Percentiles rank a stretch among this genome's conserved stretches.
Conservation (phyloP, 2,888 invertebrate genomes). For the Drosophila sordidula region DNA sequence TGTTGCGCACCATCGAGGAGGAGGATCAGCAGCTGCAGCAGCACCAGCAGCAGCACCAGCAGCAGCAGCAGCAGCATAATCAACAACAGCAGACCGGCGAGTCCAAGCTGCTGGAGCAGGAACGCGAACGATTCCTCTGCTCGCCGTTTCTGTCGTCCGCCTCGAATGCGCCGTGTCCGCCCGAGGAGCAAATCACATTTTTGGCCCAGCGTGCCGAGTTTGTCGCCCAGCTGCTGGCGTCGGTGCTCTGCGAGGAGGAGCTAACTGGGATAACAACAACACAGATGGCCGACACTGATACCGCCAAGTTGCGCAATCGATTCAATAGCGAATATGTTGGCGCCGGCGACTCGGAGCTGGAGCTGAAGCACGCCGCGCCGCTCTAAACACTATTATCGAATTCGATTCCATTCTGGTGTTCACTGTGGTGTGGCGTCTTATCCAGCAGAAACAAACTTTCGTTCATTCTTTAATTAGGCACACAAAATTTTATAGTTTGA, state of each 20-base stretch:
- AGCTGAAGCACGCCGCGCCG: slow-evolving; percentile 26
- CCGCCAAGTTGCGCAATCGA: slow-evolving; percentile 19
- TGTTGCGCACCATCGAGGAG: slow-evolving; percentile 42
- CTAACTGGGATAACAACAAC: slow-evolving; percentile 12
- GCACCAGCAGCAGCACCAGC: neutral
- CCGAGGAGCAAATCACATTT: slow-evolving; percentile 40
- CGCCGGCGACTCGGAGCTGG: slow-evolving; percentile 59
- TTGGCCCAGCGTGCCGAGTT: slow-evolving; percentile 61
- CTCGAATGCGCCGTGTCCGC: neutral
- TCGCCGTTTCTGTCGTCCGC: slow-evolving; percentile 33
- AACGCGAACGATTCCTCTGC: slow-evolving; percentile 58
- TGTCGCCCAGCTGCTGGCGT: slow-evolving; percentile 61
- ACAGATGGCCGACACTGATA: neutral
- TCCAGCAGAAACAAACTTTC: slow-evolving; percentile 16
- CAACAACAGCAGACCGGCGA: slow-evolving; percentile 5
- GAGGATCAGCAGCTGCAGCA: slow-evolving; percentile 23
- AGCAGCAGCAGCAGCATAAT: slow-evolving; percentile 2
- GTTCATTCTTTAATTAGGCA: slow-evolving; percentile 24
- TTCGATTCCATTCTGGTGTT: slow-evolving; percentile 20
- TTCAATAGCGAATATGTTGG: slow-evolving; percentile 44
- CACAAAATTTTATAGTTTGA: slow-evolving; percentile 38
- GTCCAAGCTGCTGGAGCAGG: slow-evolving; percentile 32
- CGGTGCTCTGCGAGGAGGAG: slow-evolving; percentile 60
- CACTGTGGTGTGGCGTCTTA: slow-evolving; percentile 2
- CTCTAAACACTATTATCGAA: slow-evolving; percentile 22